These are phyloP conservation scores for Decapterus maruadsi DNA, from an alignment of 2,797 vertebrate genomes.

Conservation along the genomic window DNA sequence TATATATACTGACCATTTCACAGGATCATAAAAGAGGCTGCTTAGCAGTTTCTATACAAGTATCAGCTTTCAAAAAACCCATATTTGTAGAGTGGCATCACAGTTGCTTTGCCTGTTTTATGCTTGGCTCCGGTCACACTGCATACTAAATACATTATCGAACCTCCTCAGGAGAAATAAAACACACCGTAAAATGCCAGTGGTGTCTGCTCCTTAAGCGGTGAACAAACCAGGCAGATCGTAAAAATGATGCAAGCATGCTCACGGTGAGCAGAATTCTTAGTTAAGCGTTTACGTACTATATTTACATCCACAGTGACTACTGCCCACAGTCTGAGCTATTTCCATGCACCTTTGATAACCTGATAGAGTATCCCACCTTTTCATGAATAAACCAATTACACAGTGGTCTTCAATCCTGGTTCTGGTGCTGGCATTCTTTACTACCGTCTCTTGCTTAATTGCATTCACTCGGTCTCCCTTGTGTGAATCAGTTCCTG, in stretches of 20 bases:
- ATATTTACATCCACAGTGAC: constrained; percentile 43
- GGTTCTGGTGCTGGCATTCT: constrained; percentile 50
- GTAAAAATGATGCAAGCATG: constrained; percentile 67
- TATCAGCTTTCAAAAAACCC: constrained; percentile 12
- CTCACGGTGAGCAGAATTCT: constrained; percentile 49
- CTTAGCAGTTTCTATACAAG: constrained; percentile 9
- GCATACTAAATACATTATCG: constrained; percentile 66
- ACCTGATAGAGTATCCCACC: constrained; percentile 58
- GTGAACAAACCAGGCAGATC: constrained; percentile 59
- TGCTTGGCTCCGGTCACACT: constrained; percentile 52
- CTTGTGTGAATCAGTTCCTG: constrained; percentile 56
- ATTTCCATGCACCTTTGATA: constrained; percentile 69
- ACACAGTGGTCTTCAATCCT: constrained; percentile 63
- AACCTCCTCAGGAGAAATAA: constrained; percentile 61
- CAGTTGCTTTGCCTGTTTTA: constrained; percentile 58
- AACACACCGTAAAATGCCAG: constrained; percentile 59
- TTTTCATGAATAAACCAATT: constrained; percentile 73
- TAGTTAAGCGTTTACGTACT: constrained; percentile 41
- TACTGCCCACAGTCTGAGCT: constrained; percentile 36
- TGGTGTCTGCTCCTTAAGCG: constrained; percentile 62
- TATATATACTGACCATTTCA: not conserved
- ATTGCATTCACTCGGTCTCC: constrained; percentile 58
- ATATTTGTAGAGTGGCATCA: constrained; percentile 10
- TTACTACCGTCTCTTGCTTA: constrained; percentile 44
- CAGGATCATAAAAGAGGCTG: constrained; percentile 8